Evolutionary conservation across 2,113 vertebrate genomes (phyloP).

Genomic region (Euleptes europaea): DNA sequence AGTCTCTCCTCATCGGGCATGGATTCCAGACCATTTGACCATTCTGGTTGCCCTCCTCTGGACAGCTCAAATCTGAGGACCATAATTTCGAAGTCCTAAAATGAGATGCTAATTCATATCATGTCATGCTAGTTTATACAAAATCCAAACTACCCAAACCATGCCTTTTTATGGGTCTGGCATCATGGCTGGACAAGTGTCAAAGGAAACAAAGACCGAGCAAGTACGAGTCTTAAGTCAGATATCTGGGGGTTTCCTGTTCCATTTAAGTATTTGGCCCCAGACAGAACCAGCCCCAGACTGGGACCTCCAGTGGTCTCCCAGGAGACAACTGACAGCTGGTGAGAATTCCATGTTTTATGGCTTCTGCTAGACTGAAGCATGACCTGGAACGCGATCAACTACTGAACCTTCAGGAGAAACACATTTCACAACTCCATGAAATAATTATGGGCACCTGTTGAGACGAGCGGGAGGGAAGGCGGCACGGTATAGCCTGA

Average conservation of each 20-base stretch:
- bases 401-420: not conserved
- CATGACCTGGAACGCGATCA: not conserved
- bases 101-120: too few species aligned
- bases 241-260: slow-evolving; percentile 51
- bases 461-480: not conserved
- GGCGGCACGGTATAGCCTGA: too few species aligned
- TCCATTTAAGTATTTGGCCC: slow-evolving; percentile 50
- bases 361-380: slow-evolving; percentile 5
- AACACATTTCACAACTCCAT: not conserved
- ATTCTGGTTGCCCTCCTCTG: too few species aligned
- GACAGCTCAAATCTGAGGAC: too few species aligned
- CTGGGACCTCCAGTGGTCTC: slow-evolving; percentile 8
- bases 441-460: not conserved
- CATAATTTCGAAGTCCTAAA: too few species aligned
- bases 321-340: slow-evolving; percentile 11
- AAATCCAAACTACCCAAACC: not conserved
- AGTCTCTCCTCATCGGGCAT: too few species aligned
- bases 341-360: slow-evolving; percentile 12
- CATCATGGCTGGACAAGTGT: slow-evolving; percentile 12
- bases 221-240: slow-evolving; percentile 43
- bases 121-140: too few species aligned
- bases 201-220: slow-evolving; percentile 15
- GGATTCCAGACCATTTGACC: too few species aligned
- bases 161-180: slow-evolving; percentile 23
- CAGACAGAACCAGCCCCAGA: slow-evolving; percentile 20